Evolutionary conservation across 1,140 invertebrate species (phyloP), one percentile per base, ranked within the genome.

Genomic region (Adoxophyes honmai): DNA sequence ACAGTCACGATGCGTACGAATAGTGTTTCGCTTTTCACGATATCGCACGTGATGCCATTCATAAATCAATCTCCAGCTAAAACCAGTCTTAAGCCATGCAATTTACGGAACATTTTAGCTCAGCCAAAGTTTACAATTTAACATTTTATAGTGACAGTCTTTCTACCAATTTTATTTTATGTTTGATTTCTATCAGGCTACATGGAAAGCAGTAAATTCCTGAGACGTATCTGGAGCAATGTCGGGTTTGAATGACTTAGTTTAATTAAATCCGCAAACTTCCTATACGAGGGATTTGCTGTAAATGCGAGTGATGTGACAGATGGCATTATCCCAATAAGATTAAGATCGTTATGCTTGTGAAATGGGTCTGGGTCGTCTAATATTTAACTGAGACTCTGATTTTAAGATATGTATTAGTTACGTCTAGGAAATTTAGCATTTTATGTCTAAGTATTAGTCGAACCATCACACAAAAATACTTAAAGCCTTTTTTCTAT

Each of bases 181-280:
- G 42, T 48, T 48, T 48, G 42, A 48, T 48, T 48, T 11, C 42
- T 48, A 48, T 48, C 42, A 48, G 21, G 42, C 42, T 48, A 48
- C 42, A 48, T 48, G 16, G 42, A 48, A 48, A 33, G 42, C 42
- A 4, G 42, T 48, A 48, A 48, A 48, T 28, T 48, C 42, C 18
- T 21, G 18, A 48, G 21, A 48, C 42, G 18, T 4, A 18, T 28
- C 21, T 13, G 42, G 14, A 21, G 18, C 10, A 10, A 48, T 48
- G 21, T 21, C 34, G 75, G 64, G 80, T 79, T 76, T 65, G 73
- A 75, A 77, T 70, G 74, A 84, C 83, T 81, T 81, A 80, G 83
- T 86, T 86, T 83, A 80, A 84, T 86, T 84, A 77, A 84, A 86
- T 80, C 81, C 80, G 81, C 81, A 86, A 83, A 74, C 76, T 83